Percentiles rank a stretch among this genome's conserved stretches.
Evolutionary conservation across 2,797 vertebrate species (phyloP).

Genomic region (Siniperca obscura): DNA sequence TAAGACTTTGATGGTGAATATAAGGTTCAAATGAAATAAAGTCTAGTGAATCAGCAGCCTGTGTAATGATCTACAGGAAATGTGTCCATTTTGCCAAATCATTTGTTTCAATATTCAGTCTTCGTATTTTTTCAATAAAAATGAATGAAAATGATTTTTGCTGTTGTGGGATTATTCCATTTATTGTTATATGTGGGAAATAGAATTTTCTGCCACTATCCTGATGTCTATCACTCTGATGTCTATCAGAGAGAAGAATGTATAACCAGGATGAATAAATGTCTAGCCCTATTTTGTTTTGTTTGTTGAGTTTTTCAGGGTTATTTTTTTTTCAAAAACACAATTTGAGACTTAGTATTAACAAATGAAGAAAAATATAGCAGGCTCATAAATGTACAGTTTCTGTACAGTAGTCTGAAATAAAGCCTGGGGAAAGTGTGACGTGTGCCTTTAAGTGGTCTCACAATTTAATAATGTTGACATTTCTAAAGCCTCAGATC

Average conservation of each 20-base stretch:
- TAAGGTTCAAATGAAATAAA: conserved; percentile 53
- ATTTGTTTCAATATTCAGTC: background rate
- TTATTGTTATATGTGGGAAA: background rate
- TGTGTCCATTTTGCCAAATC: conserved; percentile 8
- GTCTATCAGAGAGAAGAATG: background rate
- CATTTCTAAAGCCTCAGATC: conserved; percentile 79
- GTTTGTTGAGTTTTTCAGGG: no score
- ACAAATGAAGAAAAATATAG: background rate
- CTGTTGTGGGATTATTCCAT: background rate
- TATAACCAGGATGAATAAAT: background rate
- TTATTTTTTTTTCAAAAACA: background rate
- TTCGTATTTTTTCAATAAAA: background rate
- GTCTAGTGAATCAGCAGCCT: conserved; percentile 23
- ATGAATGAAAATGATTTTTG: background rate
- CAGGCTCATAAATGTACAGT: background rate
- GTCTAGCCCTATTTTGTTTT: background rate
- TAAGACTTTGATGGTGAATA: conserved; percentile 50
- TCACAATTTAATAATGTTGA: conserved; percentile 77
- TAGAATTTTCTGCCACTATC: background rate
- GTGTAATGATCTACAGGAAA: conserved; percentile 33
- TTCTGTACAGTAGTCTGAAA: background rate
- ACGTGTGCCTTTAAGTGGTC: conserved; percentile 60
- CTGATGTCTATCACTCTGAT: background rate
- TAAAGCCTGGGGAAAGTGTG: conserved; percentile 16
- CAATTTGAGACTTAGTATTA: background rate